Evolutionary conservation across 1,140 invertebrate species (phyloP), one percentile per base, ranked within the genome.

Genomic region (Drosophila repletoides): DNA sequence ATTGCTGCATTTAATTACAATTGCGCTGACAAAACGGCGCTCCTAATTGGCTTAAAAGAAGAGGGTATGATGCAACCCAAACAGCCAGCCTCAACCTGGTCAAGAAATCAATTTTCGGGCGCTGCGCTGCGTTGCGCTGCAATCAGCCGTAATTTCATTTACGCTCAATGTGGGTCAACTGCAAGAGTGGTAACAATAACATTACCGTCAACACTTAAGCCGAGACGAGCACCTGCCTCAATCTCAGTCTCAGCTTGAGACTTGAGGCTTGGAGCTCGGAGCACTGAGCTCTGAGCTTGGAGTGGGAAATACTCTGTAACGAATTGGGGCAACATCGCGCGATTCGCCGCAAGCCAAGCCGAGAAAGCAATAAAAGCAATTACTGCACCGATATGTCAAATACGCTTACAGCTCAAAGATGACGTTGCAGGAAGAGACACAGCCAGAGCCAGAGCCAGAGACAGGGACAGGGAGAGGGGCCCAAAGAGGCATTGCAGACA

Each of bases 161-260:
- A 63, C 80, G 65, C 72, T 74, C 60, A 15, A 79, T 75, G 80
- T 84, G 80, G 79, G 79, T 84, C 79, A 84, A 31, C 63, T 48
- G 55, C 55, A 67, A 49, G 67, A 59, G 56, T 64, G 79, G 80
- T 61, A 86, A 79, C 79, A 86, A 79, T 72, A 72, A 61, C 80
- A 84, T 84, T 84, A 79, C 72, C 53, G 58, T 67, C 75, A 56
- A 86, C 80, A 84, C 79, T 84, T 53, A 40, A 68, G 49, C 46
- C 33, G 12, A 19, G 41, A 43, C 61, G 65, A 22, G 43, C 66
- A 49, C 43, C 51, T 38, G 15, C 19, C 31, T 51, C 46, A 22
- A 21, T 21, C 19, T 26, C 21, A 29, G 5, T n/a, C 4, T 2
- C 17, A 2, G 45, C 5, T 14, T 1, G 9, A n/a, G 17, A 14